Conservation (phyloP, 2,888 invertebrate species). For the Agriopis aurantiaria region DNA sequence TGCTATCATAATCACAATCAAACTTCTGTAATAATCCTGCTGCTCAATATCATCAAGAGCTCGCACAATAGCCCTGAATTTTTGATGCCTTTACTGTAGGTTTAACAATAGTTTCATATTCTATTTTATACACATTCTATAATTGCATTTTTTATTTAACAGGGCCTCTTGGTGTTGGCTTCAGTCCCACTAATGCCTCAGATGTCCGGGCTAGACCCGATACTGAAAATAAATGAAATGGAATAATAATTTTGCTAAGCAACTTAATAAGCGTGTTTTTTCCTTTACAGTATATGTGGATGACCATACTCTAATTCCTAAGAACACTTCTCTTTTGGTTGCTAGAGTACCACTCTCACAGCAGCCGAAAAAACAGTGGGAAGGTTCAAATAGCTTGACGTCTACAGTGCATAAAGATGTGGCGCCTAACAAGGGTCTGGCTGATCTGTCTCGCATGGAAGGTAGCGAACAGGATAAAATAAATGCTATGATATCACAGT, state of each 20-base stretch:
- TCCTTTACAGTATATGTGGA: slow-evolving; percentile 93
- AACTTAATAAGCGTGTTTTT: slow-evolving; percentile 22
- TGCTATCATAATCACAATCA: no score
- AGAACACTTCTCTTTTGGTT: slow-evolving; percentile 98
- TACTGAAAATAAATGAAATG: no score
- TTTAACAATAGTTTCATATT: no score
- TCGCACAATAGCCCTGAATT: no score
- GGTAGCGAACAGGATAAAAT: slow-evolving; percentile 99
- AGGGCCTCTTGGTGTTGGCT: no score
- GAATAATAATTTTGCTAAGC: not conserved
- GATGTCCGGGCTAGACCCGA: no score
- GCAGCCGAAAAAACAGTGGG: slow-evolving; percentile 93
- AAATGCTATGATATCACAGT: slow-evolving; percentile 98
- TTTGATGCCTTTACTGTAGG: no score
- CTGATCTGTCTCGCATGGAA: slow-evolving; percentile 95
- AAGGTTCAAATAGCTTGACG: slow-evolving; percentile 82
- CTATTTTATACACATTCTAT: no score
- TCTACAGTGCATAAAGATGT: slow-evolving; percentile 79
- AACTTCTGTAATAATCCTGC: no score
- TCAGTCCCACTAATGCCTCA: no score
- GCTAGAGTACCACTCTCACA: slow-evolving; percentile 95
- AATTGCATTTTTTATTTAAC: no score
- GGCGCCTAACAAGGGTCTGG: slow-evolving; percentile 88
- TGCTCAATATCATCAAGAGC: no score
- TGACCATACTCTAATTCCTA: slow-evolving; percentile 96